These are phyloP conservation scores for Microplitis mediator DNA, from an alignment of 1,140 invertebrate genomes.

Conservation along the genomic window DNA sequence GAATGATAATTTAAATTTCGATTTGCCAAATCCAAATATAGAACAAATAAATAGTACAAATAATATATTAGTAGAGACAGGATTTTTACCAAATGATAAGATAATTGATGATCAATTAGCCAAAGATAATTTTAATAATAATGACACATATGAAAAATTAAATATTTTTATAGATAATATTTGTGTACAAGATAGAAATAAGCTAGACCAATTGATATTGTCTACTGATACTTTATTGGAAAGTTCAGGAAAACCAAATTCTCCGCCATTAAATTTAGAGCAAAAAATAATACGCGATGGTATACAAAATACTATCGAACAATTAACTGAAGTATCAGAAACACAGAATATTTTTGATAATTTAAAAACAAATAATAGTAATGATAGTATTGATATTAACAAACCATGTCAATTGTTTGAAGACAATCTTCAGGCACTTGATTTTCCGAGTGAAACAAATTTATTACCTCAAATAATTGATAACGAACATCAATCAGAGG, in stretches of 20 bases:
- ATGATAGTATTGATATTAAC: constrained; percentile 1
- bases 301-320: constrained; percentile 48
- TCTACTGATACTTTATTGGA: neutral
- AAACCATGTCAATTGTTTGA: neutral
- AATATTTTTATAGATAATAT: constrained; percentile 41
- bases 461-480: neutral
- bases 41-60: constrained; percentile 34
- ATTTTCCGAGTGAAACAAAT: neutral
- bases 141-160: constrained; percentile 39
- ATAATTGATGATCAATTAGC: constrained; percentile 37
- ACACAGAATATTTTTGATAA: constrained; percentile 15
- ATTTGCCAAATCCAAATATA: constrained; percentile 11
- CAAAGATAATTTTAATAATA: constrained; percentile 34
- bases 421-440: constrained; percentile 9
- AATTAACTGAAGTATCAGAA: constrained; percentile 39
- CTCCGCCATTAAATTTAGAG: constrained; percentile 43
- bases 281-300: constrained; percentile 53
- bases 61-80: constrained; percentile 28
- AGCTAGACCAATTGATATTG: constrained; percentile 8
- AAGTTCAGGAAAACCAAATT: neutral
- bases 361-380: neutral
- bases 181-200: neutral
- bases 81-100: constrained; percentile 32
- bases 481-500: constrained; percentile 59
- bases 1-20: constrained; percentile 19